A percentile compares a stretch with the other conserved stretches of the same genome.
These are phyloP conservation scores for Pangasius larnaudii DNA, from an alignment of 2,797 vertebrate genomes.

Conservation along the genomic window DNA sequence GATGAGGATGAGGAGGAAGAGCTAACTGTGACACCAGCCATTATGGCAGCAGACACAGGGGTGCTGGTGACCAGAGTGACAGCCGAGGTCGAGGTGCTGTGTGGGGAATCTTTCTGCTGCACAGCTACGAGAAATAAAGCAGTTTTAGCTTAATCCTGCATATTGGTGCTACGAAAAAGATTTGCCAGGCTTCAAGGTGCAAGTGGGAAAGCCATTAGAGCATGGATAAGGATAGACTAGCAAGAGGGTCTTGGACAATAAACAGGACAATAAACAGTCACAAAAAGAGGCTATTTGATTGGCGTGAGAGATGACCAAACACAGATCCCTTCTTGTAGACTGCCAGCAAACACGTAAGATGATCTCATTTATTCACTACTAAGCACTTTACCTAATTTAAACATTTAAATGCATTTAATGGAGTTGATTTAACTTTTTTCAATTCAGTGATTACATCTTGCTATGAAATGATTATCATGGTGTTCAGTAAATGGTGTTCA, in stretches of 20 bases:
- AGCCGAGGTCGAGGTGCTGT: conserved; percentile 86
- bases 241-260: not conserved
- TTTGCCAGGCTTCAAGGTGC: not conserved
- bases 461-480: no score
- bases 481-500: no score
- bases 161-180: not conserved
- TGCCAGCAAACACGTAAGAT: not conserved
- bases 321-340: not conserved
- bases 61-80: conserved; percentile 91
- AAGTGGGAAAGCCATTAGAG: not conserved
- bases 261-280: not conserved
- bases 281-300: not conserved
- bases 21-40: conserved; percentile 77
- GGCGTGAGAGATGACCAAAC: not conserved
- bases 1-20: conserved; percentile 71
- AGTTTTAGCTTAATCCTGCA: not conserved
- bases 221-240: not conserved
- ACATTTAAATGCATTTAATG: not conserved
- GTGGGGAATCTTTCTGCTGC: conserved; percentile 91
- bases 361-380: no score
- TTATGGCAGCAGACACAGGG: conserved; percentile 81
- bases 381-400: no score
- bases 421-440: no score
- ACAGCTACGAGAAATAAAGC: conserved; percentile 77
- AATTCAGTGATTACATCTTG: no score